Base-by-base conservation (phyloP, 2,888 invertebrate species). In the Xanthorhoe spadicearia region DNA sequence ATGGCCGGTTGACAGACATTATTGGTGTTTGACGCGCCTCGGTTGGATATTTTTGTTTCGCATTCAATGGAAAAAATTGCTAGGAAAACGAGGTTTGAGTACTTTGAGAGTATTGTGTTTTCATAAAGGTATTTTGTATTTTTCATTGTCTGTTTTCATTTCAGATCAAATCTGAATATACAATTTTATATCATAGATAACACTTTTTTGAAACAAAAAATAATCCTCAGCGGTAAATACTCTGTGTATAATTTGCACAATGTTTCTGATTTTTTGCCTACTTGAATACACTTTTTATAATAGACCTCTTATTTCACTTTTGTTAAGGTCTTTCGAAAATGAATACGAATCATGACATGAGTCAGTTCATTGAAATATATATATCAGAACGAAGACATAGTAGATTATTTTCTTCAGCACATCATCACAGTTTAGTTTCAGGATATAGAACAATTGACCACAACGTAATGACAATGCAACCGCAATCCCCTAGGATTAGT, bases 1-100 rank as follows among this genome's bases (percentile, higher is more conserved):
- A 64, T 70, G 71, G 74, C 18, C 66, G 48, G 49, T 60, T 63
- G 49, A 51, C 46, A 69, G 69, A 69, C 67, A 61, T 72, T 70
- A 70, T 68, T 61, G 70, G 15, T 68, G 71, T 73, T 70, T 71
- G 71, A 72, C 71, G 69, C 68, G 68, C 58, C 61, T 65, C 43
- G 58, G 54, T 52, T 65, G 53, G 67, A 56, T 63, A 72, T 72
- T 67, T 68, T 68, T 63, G 68, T 66, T 67, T 64, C 60, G 64
- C 48, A 61, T 63, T 64, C 52, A 50, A 46, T 52, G 62, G n/a
- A 19, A 54, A 61, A 66, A 67, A 68, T 53, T 64, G 67, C 50
- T 55, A 60, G 55, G 51, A 60, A 65, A 66, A 64, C 61, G 65
- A 53, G 52, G 55, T 35, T 62, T 56, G 9, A 58, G 51, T 60